Base-by-base conservation (phyloP, 2,888 invertebrate genomes). In the Cylindroiulus punctatus region DNA sequence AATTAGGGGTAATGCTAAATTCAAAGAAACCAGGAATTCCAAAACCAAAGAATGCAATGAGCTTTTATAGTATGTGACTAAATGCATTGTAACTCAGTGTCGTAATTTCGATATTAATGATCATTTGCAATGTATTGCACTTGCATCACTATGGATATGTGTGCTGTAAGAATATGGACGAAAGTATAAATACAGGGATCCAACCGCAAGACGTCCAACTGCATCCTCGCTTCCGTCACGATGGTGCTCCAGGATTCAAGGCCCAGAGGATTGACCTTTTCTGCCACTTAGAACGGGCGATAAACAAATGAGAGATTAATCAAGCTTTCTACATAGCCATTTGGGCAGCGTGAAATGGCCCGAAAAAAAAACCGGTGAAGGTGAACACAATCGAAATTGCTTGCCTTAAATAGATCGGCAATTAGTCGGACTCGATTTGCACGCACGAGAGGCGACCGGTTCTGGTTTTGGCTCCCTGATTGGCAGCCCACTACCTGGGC, bases 361-460 rank as follows among this genome's bases (percentile, higher is more conserved):
- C 26, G n/a, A 65, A 65, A 30, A 76, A 76, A 76, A 76, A 30
- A 12, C 26, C 30, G 76, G 76, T 76, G 76, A 76, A 76, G 76
- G 76, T 76, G 76, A 76, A 76, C 76, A 76, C 26, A 76, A 76
- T 76, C 30, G 76, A 76, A 76, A 76, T 76, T 76, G 76, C 76
- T 76, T 76, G 30, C 76, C 76, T 76, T 76, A 76, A 76, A 76
- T 76, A 76, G 76, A 76, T 76, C 76, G 26, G 30, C 76, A 76
- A 76, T 76, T 76, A 76, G 76, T 76, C 30, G 76, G 26, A 76
- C 76, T 76, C 17, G 76, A 76, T 76, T 76, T 76, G 14, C 76
- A 76, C 76, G 76, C 76, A 76, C 76, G 14, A 65, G 65, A 65
- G 7, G 76, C 76, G 76, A 76, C 76, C 76, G 76, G 76, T 76